phyloP scores from a whole-genome alignment of 2,113 vertebrate species.

The Corynorhinus townsendii region DNA sequence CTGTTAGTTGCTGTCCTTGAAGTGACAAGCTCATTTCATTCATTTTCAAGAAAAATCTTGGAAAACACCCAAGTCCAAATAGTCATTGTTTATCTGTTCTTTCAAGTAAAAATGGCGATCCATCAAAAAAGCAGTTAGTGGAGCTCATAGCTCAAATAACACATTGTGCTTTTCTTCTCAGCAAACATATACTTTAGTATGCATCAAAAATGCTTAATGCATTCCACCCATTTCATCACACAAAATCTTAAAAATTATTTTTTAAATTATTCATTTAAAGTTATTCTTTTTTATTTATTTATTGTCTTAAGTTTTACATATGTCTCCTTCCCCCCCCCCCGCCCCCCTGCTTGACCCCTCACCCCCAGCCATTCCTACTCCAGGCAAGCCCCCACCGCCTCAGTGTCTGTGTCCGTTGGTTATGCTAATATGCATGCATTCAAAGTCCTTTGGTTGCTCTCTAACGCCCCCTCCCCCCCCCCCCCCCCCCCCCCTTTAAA shows the following conservation, averaged over 20 bases:
- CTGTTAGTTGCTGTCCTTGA: neutral
- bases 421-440: too few relatives aligned
- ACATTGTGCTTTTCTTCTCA: neutral
- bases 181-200: neutral
- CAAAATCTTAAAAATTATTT: neutral
- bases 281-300: neutral
- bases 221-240: neutral
- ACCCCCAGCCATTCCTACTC: too few relatives aligned
- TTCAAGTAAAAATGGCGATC: neutral
- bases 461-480: fast-evolving
- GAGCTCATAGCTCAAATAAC: neutral
- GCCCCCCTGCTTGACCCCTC: too few relatives aligned
- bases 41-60: neutral
- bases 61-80: neutral
- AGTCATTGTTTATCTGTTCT: neutral
- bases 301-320: too few relatives aligned
- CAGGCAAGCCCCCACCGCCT: too few relatives aligned
- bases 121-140: neutral
- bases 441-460: too few relatives aligned
- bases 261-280: neutral
- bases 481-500: too few relatives aligned
- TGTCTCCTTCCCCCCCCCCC: too few relatives aligned
- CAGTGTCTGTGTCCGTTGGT: too few relatives aligned
- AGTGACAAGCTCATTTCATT: neutral
- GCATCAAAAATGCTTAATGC: neutral